Evolutionary conservation across 2,797 vertebrate species (phyloP).

Genomic region (Crossoptilon crossoptilon): DNA sequence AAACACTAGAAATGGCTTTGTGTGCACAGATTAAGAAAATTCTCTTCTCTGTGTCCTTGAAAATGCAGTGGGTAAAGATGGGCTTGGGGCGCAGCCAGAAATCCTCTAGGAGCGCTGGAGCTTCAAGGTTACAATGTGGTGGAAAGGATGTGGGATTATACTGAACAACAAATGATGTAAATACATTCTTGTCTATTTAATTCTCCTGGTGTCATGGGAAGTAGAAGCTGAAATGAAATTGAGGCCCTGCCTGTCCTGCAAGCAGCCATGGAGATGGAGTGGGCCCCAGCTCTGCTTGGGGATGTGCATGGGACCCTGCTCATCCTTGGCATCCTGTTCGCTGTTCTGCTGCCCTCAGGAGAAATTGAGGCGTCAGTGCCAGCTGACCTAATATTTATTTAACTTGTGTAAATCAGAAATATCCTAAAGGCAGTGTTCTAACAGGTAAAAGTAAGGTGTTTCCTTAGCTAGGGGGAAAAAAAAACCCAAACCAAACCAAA

Average conservation of each 20-base stretch:
- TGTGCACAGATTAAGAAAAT: fast-evolving
- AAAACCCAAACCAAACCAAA: background rate
- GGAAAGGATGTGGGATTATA: background rate
- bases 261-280: too few relatives aligned
- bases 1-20: background rate
- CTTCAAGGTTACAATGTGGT: fast-evolving
- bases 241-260: background rate
- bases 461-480: background rate
- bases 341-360: background rate
- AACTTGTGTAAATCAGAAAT: background rate
- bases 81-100: background rate
- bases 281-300: background rate
- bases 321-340: background rate
- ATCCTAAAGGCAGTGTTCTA: background rate
- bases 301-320: fast-evolving
- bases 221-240: background rate
- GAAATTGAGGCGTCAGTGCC: background rate
- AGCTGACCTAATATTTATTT: background rate
- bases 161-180: fast-evolving
- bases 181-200: background rate
- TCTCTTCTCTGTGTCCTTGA: background rate
- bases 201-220: background rate
- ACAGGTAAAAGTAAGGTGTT: background rate
- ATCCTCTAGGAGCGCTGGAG: background rate
- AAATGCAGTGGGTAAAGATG: fast-evolving